A percentile compares a stretch with the other conserved stretches of the same genome.
phyloP scores from a whole-genome alignment of 2,113 vertebrate species.

The Sciurus niger region DNA sequence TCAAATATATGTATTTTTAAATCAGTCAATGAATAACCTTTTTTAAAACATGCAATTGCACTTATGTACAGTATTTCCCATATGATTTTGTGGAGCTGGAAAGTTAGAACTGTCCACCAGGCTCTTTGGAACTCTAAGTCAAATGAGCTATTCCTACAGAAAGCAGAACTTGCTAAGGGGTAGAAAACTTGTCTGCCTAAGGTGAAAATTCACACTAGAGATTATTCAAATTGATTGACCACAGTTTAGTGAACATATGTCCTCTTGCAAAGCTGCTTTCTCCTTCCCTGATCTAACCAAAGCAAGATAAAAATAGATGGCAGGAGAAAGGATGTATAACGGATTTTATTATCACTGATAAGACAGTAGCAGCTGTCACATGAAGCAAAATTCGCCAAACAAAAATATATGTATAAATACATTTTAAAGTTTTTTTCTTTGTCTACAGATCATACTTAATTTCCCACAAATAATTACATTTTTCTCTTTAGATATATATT shows the following conservation, averaged over 20 bases:
- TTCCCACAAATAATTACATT: neutral
- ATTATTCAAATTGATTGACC: conserved; percentile 52
- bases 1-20: neutral
- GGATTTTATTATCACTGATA: conserved; percentile 63
- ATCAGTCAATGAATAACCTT: neutral
- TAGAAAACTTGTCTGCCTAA: conserved; percentile 28
- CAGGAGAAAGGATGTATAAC: neutral
- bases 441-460: neutral
- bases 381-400: neutral
- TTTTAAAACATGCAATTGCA: neutral
- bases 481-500: conserved; percentile 37
- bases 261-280: conserved; percentile 52
- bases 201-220: conserved; percentile 52
- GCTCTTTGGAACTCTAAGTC: neutral
- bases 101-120: conserved; percentile 42
- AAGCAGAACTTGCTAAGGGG: neutral
- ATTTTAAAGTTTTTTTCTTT: neutral
- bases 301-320: conserved; percentile 55
- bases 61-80: neutral
- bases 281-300: conserved; percentile 41
- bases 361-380: conserved; percentile 61
- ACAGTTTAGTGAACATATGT: conserved; percentile 62
- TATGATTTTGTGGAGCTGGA: neutral
- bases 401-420: neutral
- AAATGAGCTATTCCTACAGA: conserved; percentile 22